These are phyloP conservation scores for Oryzias dopingdopingensis DNA, from an alignment of 2,797 vertebrate species.

Conservation along the genomic window DNA sequence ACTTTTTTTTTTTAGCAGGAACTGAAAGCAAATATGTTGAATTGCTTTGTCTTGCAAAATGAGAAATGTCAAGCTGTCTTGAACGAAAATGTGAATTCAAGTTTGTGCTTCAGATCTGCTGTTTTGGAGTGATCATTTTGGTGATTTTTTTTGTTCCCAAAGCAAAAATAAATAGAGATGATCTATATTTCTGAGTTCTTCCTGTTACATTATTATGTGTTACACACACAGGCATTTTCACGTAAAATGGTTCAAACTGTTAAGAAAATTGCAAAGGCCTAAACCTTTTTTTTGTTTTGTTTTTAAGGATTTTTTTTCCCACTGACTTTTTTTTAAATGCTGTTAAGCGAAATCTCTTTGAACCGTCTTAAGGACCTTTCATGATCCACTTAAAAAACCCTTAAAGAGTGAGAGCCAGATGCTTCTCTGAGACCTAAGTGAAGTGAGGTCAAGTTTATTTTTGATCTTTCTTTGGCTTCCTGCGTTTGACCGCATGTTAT, in stretches of 20 bases:
- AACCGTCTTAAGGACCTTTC: no score
- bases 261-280: no score
- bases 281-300: no score
- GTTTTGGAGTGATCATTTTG: slow-evolving; percentile 72
- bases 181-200: slow-evolving; percentile 20
- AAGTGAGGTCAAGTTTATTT: slow-evolving; percentile 52
- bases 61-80: slow-evolving; percentile 59
- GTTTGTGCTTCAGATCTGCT: slow-evolving; percentile 67
- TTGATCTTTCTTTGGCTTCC: slow-evolving; percentile 52
- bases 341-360: no score
- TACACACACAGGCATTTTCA: background rate
- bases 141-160: slow-evolving; percentile 54
- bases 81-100: slow-evolving; percentile 78
- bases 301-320: no score
- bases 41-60: slow-evolving; percentile 48
- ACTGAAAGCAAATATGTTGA: slow-evolving; percentile 40
- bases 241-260: no score
- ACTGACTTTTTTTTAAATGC: no score
- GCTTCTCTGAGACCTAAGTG: slow-evolving; percentile 9
- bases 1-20: slow-evolving; percentile 48
- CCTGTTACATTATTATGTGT: slow-evolving; percentile 16
- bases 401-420: slow-evolving; percentile 13
- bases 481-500: slow-evolving; percentile 31
- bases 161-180: slow-evolving; percentile 52
- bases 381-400: no score